Base-by-base conservation (phyloP, 1,140 invertebrate genomes). In the Ips nitidus region DNA sequence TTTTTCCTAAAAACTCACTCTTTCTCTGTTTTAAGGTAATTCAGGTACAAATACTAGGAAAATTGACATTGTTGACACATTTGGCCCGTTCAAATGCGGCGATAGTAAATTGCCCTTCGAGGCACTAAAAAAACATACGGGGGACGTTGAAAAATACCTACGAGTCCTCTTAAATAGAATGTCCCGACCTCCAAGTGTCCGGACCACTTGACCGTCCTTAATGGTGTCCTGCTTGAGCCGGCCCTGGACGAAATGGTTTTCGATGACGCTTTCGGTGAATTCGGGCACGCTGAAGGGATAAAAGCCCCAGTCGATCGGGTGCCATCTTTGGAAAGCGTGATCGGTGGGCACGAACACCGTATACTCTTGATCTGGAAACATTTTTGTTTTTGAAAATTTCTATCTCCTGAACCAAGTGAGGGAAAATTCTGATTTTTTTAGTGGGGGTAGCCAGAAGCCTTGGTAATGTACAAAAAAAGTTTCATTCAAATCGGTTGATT, bases 281-380 rank as follows among this genome's bases (percentile, higher is more conserved):
- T 88, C 86, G 6, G 85, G 84, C 42, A 88, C 87, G 71, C 84
- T 84, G 76, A 89, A 89, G 2, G 87, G 87, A 77, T 88, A 88
- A 79, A 89, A 89, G 43, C 87, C 87, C 87, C 87, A 89, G 78
- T 89, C 87, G 69, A 88, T 88, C 47, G 87, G 87, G 78, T 88
- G 86, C 85, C 86, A 89, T 65, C 85, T 77, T 74, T 87, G 86
- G 76, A 88, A 88, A 58, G 87, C 87, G 73, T 84, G 82, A 77
- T 88, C 87, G 8, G 84, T 85, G 3, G 87, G 87, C 68, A 88
- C 83, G 66, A 88, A 82, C 4, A 87, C 85, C 4, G 86, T 88
- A 72, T 87, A 88, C 58, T 85, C 81, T 71, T 84, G 83, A 74
- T 84, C 86, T 85, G 76, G 38, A 79, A 78, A 65, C 37, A 50